Evolutionary conservation across 2,797 vertebrate genomes (phyloP).

Genomic region (Cephalopachus bancanus): DNA sequence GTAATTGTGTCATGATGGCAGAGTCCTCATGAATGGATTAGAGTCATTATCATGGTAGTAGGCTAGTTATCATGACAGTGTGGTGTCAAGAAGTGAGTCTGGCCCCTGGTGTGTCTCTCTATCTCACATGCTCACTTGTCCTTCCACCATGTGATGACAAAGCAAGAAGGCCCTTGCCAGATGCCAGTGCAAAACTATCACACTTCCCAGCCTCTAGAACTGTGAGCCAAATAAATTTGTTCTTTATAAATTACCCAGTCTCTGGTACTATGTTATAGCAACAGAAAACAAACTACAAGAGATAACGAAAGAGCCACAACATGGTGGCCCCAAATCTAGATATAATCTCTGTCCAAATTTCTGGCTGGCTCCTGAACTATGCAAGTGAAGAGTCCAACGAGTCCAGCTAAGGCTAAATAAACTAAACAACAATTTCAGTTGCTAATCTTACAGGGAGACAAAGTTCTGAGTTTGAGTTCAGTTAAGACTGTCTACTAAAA

Average conservation of each 20-base stretch:
- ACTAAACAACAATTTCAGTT: background rate
- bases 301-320: background rate
- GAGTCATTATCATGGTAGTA: background rate
- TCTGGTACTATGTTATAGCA: background rate
- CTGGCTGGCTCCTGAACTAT: background rate
- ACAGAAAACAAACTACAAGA: background rate
- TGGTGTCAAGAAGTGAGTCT: background rate
- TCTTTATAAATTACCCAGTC: background rate
- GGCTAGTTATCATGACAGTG: background rate
- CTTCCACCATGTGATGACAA: background rate
- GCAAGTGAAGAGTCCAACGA: background rate
- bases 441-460: background rate
- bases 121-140: background rate
- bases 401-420: background rate
- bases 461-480: background rate
- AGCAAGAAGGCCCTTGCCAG: background rate
- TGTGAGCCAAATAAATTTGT: background rate
- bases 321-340: background rate
- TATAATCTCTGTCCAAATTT: constrained; percentile 3
- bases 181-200: background rate
- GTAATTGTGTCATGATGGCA: background rate
- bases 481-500: background rate
- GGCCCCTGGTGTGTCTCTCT: background rate
- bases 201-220: background rate
- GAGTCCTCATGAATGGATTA: background rate